Conservation (phyloP, 2,888 invertebrate species). For the Orthonevra nobilis region DNA sequence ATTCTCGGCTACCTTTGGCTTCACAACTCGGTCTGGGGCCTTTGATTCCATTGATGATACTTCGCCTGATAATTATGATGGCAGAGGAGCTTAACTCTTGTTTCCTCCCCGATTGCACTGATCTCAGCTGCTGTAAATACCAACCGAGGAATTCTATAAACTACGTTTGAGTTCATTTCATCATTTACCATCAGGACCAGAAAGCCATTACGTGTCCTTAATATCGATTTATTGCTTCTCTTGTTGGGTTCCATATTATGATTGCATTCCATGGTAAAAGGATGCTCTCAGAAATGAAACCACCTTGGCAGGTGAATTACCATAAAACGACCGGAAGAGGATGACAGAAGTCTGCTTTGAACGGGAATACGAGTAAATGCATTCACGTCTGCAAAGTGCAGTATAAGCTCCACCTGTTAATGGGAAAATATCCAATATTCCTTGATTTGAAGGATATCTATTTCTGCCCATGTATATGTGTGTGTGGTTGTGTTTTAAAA, state of each 20-base stretch:
- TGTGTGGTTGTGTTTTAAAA: slow-evolving; percentile 16
- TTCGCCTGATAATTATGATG: too few relatives aligned
- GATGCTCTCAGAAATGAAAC: slow-evolving; percentile 35
- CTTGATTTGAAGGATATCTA: too few relatives aligned
- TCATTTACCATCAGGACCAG: background rate
- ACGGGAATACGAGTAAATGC: slow-evolving; percentile 1
- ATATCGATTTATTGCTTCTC: slow-evolving; percentile 61
- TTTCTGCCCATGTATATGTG: background rate
- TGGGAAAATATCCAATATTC: slow-evolving; percentile 56
- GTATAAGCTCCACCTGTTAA: slow-evolving; percentile 21
- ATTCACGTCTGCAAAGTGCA: slow-evolving; percentile 46
- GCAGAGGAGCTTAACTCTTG: too few relatives aligned
- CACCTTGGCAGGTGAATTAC: slow-evolving; percentile 43
- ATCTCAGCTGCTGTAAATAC: background rate
- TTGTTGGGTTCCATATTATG: slow-evolving; percentile 59
- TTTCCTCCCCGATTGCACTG: too few relatives aligned
- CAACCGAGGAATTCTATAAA: background rate
- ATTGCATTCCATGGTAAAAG: slow-evolving; percentile 62
- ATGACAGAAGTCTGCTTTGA: slow-evolving; percentile 3
- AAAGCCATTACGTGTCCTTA: slow-evolving; percentile 39
- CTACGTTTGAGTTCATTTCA: too few relatives aligned
- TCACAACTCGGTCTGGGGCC: too few relatives aligned
- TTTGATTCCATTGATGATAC: too few relatives aligned
- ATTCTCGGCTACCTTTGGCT: too few relatives aligned
- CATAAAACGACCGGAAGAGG: slow-evolving; percentile 41